A percentile compares a stretch with the other conserved stretches of the same genome.
Evolutionary conservation across 2,797 vertebrate genomes (phyloP).

Genomic region (Enteromius anoplus): DNA sequence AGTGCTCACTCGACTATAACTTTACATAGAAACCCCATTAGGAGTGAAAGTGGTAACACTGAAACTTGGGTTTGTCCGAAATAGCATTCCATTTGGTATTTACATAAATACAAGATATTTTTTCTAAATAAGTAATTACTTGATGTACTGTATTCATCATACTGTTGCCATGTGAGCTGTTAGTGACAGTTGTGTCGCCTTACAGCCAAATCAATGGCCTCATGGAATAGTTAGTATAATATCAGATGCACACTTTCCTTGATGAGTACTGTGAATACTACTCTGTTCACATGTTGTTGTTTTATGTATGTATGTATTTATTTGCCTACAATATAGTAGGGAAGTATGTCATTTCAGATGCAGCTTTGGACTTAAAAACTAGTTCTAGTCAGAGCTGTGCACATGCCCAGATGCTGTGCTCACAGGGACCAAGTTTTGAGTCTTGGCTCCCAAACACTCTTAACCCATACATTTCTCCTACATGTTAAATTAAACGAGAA

Average conservation of each 20-base stretch:
- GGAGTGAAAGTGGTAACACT: not conserved
- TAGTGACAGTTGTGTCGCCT: not conserved
- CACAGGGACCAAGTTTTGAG: slow-evolving; percentile 14
- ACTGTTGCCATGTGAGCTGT: not conserved
- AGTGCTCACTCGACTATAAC: not conserved
- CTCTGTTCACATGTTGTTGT: not conserved
- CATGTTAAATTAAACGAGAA: not conserved
- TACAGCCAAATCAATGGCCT: not conserved
- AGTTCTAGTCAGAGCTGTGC: slow-evolving; percentile 1
- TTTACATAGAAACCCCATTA: slow-evolving; percentile 1
- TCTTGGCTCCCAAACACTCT: not conserved
- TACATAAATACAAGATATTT: not conserved
- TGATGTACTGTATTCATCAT: not conserved
- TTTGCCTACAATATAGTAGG: not conserved
- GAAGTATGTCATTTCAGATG: not conserved
- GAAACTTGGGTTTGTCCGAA: not conserved
- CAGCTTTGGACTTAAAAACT: not conserved
- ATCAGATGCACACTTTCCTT: not conserved
- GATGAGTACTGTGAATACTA: not conserved
- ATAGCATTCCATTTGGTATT: not conserved
- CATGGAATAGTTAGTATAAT: not conserved
- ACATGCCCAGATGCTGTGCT: slow-evolving; percentile 9
- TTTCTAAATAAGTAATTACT: not conserved
- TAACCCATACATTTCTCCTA: not conserved
- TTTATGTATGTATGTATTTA: not conserved